Conservation (phyloP, 2,113 vertebrate species). For the Macquaria ambigua region DNA sequence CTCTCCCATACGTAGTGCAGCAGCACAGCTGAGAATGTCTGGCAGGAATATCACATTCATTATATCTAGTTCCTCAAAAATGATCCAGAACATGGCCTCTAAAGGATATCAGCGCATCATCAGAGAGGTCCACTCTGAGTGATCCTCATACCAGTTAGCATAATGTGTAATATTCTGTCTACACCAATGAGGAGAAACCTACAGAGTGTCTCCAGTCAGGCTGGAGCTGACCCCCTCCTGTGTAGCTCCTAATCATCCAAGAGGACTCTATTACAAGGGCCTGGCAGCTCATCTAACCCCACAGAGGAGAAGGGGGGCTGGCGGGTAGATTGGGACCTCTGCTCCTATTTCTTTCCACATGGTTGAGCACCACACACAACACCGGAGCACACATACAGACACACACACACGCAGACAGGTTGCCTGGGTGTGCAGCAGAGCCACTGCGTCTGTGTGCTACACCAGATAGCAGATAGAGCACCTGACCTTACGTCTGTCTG, state of each 20-base stretch:
- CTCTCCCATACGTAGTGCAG: background rate
- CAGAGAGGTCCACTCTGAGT: conserved; percentile 21
- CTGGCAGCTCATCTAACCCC: conserved; percentile 80
- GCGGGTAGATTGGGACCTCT: conserved; percentile 73
- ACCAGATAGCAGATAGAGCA: conserved; percentile 86
- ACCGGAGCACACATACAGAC: background rate
- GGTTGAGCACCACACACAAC: conserved; percentile 68
- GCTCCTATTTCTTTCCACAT: conserved; percentile 74
- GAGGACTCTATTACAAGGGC: conserved; percentile 78
- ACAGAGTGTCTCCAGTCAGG: conserved; percentile 59
- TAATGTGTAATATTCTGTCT: conserved; percentile 59
- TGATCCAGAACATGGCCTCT: conserved; percentile 35
- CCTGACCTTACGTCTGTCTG: conserved; percentile 93
- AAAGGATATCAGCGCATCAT: conserved; percentile 42
- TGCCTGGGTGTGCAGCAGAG: conserved; percentile 50
- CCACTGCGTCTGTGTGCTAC: conserved; percentile 60
- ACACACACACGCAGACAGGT: conserved; percentile 28
- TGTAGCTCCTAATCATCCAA: conserved; percentile 79
- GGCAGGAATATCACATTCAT: conserved; percentile 33
- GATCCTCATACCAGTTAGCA: conserved; percentile 45
- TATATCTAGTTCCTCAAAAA: conserved; percentile 47
- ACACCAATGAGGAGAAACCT: conserved; percentile 49
- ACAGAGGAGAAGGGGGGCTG: conserved; percentile 53
- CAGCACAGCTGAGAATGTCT: conserved; percentile 72
- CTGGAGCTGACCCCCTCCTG: conserved; percentile 72